Evolutionary conservation across 2,113 vertebrate species (phyloP), one percentile per base, ranked within the genome.

Genomic region (Donacobius atricapilla): DNA sequence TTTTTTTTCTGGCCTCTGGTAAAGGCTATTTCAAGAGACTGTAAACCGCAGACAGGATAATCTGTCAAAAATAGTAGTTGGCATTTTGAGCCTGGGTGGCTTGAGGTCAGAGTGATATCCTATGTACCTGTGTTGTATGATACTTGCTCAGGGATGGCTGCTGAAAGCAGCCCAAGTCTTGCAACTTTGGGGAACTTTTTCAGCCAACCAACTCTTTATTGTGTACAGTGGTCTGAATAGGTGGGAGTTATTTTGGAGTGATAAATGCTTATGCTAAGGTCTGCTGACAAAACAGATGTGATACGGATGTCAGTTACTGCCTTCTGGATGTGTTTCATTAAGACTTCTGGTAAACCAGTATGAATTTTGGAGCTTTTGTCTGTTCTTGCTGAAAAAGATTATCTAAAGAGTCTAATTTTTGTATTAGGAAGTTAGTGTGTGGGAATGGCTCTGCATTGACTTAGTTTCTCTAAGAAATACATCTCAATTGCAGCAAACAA

Each of bases 51-150:
- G 73, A 37, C 10, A 35, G 61, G 28, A 44, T 90, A 16, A 58
- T 56, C 56, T 89, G 10, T 92, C 92, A 92, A 95, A 92, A 94
- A 79, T 42, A 94, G 90, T 48, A 64, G 47, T 11, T 78, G 47
- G 17, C 63, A 81, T 94, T 94, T 88, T 91, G 66, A 66, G 72
- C 24, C 22, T 8, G 10, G 69, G 72, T 89, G 47, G 42, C 44
- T 75, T 35, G 60, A 92, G 91, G 69, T 89, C 68, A 56, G 40
- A 45, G 17, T 71, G 39, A 50, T 65, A 57, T 27, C 45, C 6
- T 39, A 0, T 16, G 40, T 85, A 80, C 78, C 63, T 87, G 16
- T 44, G 90, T 53, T 57, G 30, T 0, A 0, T 70, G 85, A 25
- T 61, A 33, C 5, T 64, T 58, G 47, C 56, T 83, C 28, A 27